These are phyloP conservation scores for Oreortyx pictus DNA, from an alignment of 2,797 vertebrate genomes.

Conservation along the genomic window DNA sequence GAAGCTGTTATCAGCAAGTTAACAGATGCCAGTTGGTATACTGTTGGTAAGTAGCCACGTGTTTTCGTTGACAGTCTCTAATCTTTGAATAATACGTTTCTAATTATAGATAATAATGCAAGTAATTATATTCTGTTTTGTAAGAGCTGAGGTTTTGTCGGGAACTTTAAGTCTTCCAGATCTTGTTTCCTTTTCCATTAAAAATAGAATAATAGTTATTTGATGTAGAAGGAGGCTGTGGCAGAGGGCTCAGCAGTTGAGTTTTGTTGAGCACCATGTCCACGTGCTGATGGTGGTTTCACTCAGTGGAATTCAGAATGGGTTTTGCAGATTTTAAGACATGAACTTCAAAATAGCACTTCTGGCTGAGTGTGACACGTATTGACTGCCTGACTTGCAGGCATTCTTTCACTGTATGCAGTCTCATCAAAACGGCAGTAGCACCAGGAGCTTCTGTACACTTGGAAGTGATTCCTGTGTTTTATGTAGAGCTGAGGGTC, in stretches of 20 bases:
- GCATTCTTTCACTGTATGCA: rapidly evolving
- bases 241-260: background rate
- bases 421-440: background rate
- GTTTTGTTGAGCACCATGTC: background rate
- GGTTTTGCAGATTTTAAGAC: background rate
- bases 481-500: background rate
- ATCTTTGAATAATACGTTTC: background rate
- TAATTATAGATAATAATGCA: background rate
- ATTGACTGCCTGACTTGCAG: background rate
- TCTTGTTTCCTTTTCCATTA: background rate
- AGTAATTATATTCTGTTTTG: background rate
- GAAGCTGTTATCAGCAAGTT: slow-evolving; percentile 93
- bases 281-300: background rate
- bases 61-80: background rate
- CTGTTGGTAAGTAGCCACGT: slow-evolving; percentile 86
- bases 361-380: background rate
- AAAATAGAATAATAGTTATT: background rate
- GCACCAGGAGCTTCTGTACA: background rate
- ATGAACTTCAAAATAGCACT: background rate
- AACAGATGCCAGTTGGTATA: slow-evolving; percentile 97
- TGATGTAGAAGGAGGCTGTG: background rate
- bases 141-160: background rate
- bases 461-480: background rate
- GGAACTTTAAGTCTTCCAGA: background rate
- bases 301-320: background rate